These are phyloP conservation scores for Chelonus insularis DNA, from an alignment of 1,140 invertebrate genomes.

Conservation along the genomic window DNA sequence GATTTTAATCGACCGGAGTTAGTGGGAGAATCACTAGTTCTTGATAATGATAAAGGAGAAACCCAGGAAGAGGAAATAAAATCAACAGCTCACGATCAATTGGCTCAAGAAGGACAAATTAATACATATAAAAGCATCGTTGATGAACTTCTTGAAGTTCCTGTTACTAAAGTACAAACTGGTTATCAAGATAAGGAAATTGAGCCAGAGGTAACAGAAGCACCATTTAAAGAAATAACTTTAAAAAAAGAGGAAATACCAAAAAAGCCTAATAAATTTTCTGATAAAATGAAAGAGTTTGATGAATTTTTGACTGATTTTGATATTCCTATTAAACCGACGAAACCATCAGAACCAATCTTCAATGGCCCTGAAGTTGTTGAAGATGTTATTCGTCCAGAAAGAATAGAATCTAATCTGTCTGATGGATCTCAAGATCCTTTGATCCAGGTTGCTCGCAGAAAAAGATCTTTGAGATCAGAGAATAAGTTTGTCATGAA, in stretches of 20 bases:
- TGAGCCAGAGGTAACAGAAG: slow-evolving; percentile 29
- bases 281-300: slow-evolving; percentile 50
- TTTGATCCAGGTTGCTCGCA: neutral
- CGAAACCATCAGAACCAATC: slow-evolving; percentile 24
- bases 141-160: slow-evolving; percentile 14
- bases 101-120: slow-evolving; percentile 45
- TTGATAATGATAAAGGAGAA: slow-evolving; percentile 22
- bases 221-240: slow-evolving; percentile 29
- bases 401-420: slow-evolving; percentile 21
- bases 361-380: slow-evolving; percentile 27
- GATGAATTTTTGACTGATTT: slow-evolving; percentile 52
- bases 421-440: slow-evolving; percentile 2
- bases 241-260: slow-evolving; percentile 23
- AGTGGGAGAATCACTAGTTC: slow-evolving; percentile 31
- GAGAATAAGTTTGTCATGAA: slow-evolving; percentile 44
- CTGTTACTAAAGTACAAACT: neutral
- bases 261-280: slow-evolving; percentile 35
- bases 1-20: slow-evolving; percentile 31
- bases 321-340: slow-evolving; percentile 39
- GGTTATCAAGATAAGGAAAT: neutral
- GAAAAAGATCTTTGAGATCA: slow-evolving; percentile 29
- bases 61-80: slow-evolving; percentile 31
- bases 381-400: slow-evolving; percentile 33
- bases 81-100: slow-evolving; percentile 41
- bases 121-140: slow-evolving; percentile 29